Conservation (phyloP, 2,113 vertebrate species). For the Leptodactylus fuscus region DNA sequence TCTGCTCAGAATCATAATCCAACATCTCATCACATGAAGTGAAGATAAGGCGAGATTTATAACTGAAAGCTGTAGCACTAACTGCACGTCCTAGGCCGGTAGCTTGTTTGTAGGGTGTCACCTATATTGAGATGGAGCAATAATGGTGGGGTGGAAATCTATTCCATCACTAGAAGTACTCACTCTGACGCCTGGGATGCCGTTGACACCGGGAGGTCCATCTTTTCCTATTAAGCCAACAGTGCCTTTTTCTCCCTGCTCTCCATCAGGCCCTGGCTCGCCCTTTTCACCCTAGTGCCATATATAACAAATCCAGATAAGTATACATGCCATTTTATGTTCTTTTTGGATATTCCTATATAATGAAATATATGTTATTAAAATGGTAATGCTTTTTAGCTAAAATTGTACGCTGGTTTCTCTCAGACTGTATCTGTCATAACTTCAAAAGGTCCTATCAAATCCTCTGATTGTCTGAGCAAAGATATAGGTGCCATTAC, state of each 20-base stretch:
- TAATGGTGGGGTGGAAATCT: too few relatives aligned
- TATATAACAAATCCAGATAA: background rate
- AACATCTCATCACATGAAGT: background rate
- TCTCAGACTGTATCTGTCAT: too few relatives aligned
- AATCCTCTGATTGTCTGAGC: too few relatives aligned
- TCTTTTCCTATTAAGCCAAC: constrained; percentile 90
- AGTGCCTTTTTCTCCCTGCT: constrained; percentile 88
- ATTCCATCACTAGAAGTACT: constrained; percentile 65
- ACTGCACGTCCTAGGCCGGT: background rate
- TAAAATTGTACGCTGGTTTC: too few relatives aligned
- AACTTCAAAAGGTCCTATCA: too few relatives aligned
- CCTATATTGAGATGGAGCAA: background rate
- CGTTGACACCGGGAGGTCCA: constrained; percentile 84
- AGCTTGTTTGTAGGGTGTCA: background rate
- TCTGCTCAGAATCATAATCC: background rate
- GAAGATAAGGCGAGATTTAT: background rate
- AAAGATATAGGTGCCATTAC: too few relatives aligned
- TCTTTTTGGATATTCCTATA: too few relatives aligned
- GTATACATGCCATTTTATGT: background rate
- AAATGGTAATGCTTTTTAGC: too few relatives aligned
- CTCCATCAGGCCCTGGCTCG: constrained; percentile 89
- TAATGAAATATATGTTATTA: too few relatives aligned
- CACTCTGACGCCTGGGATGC: constrained; percentile 88
- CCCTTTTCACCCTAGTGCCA: constrained; percentile 89
- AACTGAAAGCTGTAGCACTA: background rate